Base-by-base conservation (phyloP, 37 sponge, comb jelly and placozoan genomes). In the Agelas oroides region DNA sequence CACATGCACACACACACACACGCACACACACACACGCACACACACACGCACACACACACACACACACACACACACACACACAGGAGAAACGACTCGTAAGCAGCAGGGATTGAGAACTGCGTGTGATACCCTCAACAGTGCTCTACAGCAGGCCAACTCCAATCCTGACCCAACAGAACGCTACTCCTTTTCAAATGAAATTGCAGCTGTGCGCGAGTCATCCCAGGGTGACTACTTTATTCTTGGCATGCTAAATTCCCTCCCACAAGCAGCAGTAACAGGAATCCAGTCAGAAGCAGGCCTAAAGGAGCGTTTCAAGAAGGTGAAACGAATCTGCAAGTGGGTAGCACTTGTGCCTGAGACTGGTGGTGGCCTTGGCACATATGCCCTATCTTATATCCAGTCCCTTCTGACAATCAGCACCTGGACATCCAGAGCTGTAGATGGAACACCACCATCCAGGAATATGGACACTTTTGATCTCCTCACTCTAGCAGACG, bases 271-370 rank as follows among this genome's bases (percentile, higher is more conserved):
- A 14, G 94, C 91, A 0, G 12, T 90, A n/a, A 68, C 24, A 20
- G 91, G 91, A 53, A 71, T 96, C 31, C 71, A 74, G 31, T 82
- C 88, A n/a, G 91, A 86, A 56, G 73, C 76, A 1, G 88, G 81
- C 0, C 67, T 96, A 60, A 64, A 84, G 40, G 57, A 59, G 38
- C 65, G 96, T 36, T 96, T 96, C 63, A 57, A 41, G 32, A 77
- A 78, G 33, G 94, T 96, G 18, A 79, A 75, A 68, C 46, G 59
- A 55, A 61, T 90, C 0, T 88, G 92, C 53, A 69, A 52, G 27
- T 40, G 92, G 30, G 94, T 96, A 17, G 89, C 92, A 36, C 86
- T 96, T 24, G 92, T 96, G 0, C 91, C 91, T 18, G 89, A 91
- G 52, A 77, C 60, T 8, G 92, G 92, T 13, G 89, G 77, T 20